Conservation (phyloP, 2,888 invertebrate genomes). For the Capitulum mitella region DNA sequence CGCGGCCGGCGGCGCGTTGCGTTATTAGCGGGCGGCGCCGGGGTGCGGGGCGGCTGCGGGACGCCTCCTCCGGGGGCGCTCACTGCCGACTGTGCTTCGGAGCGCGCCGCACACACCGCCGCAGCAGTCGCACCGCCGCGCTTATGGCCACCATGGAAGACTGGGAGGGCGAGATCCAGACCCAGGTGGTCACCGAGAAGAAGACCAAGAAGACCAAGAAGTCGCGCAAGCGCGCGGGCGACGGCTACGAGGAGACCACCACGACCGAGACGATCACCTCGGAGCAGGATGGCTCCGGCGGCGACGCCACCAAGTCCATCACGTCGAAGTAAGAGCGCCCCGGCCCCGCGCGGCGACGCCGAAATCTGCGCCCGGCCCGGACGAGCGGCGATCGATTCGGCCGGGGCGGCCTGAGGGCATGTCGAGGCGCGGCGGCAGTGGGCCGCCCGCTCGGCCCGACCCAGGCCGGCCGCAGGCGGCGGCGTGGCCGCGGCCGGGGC, state of each 20-base stretch:
- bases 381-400: background rate
- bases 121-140: background rate
- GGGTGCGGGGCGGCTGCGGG: background rate
- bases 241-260: constrained; percentile 8
- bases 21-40: background rate
- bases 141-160: constrained; percentile 15
- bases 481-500: constrained; percentile 17
- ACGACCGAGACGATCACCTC: constrained; percentile 1
- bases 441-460: background rate
- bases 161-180: constrained; percentile 26
- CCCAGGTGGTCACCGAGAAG: constrained; percentile 25
- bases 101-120: background rate
- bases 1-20: background rate
- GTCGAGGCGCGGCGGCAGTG: too few species aligned
- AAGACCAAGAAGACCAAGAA: constrained; percentile 26
- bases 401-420: background rate
- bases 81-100: background rate
- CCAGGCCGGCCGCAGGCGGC: background rate
- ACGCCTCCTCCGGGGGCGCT: background rate
- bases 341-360: background rate
- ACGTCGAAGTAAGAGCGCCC: constrained; percentile 21
- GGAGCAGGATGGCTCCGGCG: background rate
- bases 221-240: constrained; percentile 1
- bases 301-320: background rate
- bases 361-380: background rate